Evolutionary conservation across 2,888 invertebrate genomes (phyloP), one percentile per base, ranked within the genome.

Genomic region (Heliconius ismenius): DNA sequence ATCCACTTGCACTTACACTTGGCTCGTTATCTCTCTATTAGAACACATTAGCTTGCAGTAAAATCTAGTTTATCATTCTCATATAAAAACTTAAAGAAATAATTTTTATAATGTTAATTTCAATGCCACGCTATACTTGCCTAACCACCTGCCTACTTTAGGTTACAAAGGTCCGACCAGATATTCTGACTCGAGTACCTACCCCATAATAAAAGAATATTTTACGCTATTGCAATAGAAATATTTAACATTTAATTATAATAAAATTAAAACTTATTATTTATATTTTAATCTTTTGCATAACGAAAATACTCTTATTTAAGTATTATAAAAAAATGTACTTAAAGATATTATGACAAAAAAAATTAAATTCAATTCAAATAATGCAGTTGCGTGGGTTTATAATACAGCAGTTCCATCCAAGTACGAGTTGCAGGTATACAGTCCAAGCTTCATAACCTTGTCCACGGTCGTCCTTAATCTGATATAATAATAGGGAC

Each of bases 401-500:
- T 49, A 28, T 63, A 28, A 49, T 62, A 63, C 24, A 18, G 39
- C 28, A 75, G 49, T 49, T 28, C 36, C 68, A 21, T 68, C 24
- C 78, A 74, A 21, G 60, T 36, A 54, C 67, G 73, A 78, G 75
- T 73, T 73, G 76, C 75, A 77, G 76, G 74, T 73, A 76, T 73
- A 67, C 58, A 54, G 70, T 73, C 75, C 77, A 79, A 81, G 73
- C 69, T 81, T 69, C 79, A 81, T 75, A 77, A 78, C 77, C 81
- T 76, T 79, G 73, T 81, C 77, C 63, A 65, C 85, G 85, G 83
- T 87, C 85, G 83, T 86, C 85, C 11, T 81, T 80, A 79, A 79
- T 82, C 82, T 79, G 81, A 83, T 80, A 81, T 86, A 87, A 89
- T 86, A 90, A 88, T 90, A 88, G 86, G 85, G 86, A 92, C 88